Percentiles rank a stretch among this genome's conserved stretches.
Evolutionary conservation across 2,113 vertebrate species (phyloP).

Genomic region (Albula glossodonta): DNA sequence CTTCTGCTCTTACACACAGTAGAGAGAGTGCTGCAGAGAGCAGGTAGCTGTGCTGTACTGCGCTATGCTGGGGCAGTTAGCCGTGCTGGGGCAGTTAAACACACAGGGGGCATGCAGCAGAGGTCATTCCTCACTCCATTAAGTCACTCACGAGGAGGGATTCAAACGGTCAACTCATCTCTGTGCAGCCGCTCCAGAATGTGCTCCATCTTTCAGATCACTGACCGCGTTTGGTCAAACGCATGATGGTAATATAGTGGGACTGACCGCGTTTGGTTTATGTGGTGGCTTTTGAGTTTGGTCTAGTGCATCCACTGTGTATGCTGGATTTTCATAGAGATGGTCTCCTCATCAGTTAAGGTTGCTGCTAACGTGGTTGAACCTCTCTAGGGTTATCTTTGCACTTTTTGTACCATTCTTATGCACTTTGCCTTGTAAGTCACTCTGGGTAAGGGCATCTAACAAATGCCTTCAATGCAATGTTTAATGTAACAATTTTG

Average conservation of each 20-base stretch:
- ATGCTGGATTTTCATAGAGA: too few relatives aligned
- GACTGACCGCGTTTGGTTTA: background rate
- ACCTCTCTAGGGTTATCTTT: too few relatives aligned
- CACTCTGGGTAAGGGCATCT: too few relatives aligned
- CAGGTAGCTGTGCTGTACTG: too few relatives aligned
- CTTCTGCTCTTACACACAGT: background rate
- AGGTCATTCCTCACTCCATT: background rate
- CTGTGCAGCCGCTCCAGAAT: background rate
- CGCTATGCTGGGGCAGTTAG: background rate
- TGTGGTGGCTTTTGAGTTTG: too few relatives aligned
- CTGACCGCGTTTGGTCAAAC: background rate
- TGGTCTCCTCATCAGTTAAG: too few relatives aligned
- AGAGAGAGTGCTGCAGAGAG: background rate
- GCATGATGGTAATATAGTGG: background rate
- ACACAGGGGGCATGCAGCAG: background rate
- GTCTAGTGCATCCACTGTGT: too few relatives aligned
- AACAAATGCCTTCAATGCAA: too few relatives aligned
- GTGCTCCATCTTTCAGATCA: background rate
- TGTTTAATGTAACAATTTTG: too few relatives aligned
- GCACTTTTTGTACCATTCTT: too few relatives aligned
- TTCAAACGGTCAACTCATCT: background rate
- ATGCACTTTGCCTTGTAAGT: too few relatives aligned
- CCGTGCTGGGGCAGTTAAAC: background rate
- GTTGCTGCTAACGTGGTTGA: too few relatives aligned
- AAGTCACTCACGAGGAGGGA: background rate